Evolutionary conservation across 2,797 vertebrate species (phyloP).

Genomic region (Phoeniculus purpureus): DNA sequence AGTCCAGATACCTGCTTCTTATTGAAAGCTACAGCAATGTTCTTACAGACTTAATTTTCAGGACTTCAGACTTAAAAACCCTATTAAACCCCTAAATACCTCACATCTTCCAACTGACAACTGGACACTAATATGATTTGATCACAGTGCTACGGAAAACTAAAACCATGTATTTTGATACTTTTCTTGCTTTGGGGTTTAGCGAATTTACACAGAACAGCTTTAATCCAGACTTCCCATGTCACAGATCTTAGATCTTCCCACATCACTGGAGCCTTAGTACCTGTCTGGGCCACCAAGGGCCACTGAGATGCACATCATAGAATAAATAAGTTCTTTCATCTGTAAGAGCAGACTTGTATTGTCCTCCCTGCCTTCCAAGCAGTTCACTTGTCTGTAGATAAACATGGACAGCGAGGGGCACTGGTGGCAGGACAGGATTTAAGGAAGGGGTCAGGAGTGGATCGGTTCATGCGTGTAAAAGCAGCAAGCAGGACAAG

Average conservation of each 20-base stretch:
- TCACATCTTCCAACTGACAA: neutral
- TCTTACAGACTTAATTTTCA: neutral
- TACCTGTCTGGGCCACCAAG: neutral
- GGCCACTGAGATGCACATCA: too few species aligned
- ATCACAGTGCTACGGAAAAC: neutral
- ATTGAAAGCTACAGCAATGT: neutral
- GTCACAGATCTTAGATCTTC: too few species aligned
- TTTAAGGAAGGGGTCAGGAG: neutral
- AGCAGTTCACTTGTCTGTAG: neutral
- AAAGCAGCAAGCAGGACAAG: neutral
- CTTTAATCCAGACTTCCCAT: neutral
- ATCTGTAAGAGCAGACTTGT: accelerated
- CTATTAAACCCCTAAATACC: neutral
- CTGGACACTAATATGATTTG: neutral
- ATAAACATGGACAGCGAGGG: neutral
- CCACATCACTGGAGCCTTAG: neutral
- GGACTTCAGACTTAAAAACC: neutral
- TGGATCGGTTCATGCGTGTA: accelerated
- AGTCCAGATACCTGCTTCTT: neutral
- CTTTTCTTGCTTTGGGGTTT: neutral
- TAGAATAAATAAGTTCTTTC: neutral
- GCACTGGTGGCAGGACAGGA: neutral
- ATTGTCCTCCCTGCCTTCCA: neutral
- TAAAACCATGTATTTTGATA: neutral
- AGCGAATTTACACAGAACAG: neutral